These are phyloP conservation scores for Drosophila pseudoobscura DNA, from an alignment of 1,140 invertebrate genomes.

Conservation along the genomic window DNA sequence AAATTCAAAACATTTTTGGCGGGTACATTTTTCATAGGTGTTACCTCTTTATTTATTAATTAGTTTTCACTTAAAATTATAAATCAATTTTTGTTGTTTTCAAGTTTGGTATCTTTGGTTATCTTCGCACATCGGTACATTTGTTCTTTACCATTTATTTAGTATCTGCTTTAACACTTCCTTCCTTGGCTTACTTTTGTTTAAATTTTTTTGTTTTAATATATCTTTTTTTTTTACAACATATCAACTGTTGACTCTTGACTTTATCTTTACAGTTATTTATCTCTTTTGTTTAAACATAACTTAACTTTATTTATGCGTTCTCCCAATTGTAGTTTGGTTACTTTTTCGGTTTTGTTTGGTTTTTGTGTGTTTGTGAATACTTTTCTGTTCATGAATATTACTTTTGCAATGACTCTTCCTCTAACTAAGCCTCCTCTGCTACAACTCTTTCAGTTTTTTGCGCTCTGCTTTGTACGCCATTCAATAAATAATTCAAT, in stretches of 20 bases:
- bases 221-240: slow-evolving; percentile 65
- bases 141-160: slow-evolving; percentile 61
- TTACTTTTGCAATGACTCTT: slow-evolving; percentile 36
- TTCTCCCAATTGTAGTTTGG: slow-evolving; percentile 48
- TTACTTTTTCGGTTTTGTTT: slow-evolving; percentile 29
- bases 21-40: slow-evolving; percentile 75
- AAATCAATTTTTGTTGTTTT: slow-evolving; percentile 76
- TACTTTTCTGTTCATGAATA: slow-evolving; percentile 49
- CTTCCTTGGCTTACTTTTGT: slow-evolving; percentile 24
- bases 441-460: slow-evolving; percentile 10
- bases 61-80: slow-evolving; percentile 77
- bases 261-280: slow-evolving; percentile 73
- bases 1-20: slow-evolving; percentile 4
- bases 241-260: slow-evolving; percentile 81
- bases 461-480: slow-evolving; percentile 33
- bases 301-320: slow-evolving; percentile 74
- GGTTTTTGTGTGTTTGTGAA: slow-evolving; percentile 50
- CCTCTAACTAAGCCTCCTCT: slow-evolving; percentile 4
- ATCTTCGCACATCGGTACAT: slow-evolving; percentile 52
- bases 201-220: slow-evolving; percentile 36
- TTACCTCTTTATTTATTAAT: slow-evolving; percentile 80
- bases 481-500: slow-evolving; percentile 56
- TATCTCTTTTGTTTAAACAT: slow-evolving; percentile 69
- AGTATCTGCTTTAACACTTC: slow-evolving; percentile 67
- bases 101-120: slow-evolving; percentile 74